Evolutionary conservation across 2,113 vertebrate species (phyloP), one percentile per base, ranked within the genome.

Genomic region (Leucosticte australis): DNA sequence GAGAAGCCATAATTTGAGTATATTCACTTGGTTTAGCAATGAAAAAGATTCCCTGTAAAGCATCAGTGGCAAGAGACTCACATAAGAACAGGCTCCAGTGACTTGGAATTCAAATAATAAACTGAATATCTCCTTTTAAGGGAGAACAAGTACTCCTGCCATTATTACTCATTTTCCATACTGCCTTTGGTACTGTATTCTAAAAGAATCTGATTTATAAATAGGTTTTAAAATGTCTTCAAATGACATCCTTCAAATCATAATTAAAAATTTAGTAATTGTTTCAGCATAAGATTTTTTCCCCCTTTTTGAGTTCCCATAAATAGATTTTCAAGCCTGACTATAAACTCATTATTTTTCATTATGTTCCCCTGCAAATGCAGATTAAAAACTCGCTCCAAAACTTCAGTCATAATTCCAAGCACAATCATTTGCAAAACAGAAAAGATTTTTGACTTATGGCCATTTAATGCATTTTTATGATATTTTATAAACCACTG

Each of bases 91-190:
- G 10, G 47, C 71, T 70, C 70, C 63, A 92, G 30, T 0, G 0
- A 53, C 52, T 39, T 76, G 71, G 62, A 95, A 91, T 84, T 91
- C 68, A 91, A 91, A 79, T 73, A 79, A 88, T 52, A 68, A 78
- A 67, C 24, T 2, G 8, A 13, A 8, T 37, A 39, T 86, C 31
- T 87, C 92, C 87, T 89, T 94, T 87, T 77, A 83, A 87, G 74
- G 91, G 75, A 76, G 56, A 46, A n/a, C 30, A 82, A 81, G 33
- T 35, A 39, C 46, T 59, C 13, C 39, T 42, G 64, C 60, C 49
- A 64, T 52, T 64, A 39, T 49, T 52, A 49, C 23, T 87, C 39
- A 56, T 79, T 94, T 95, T 65, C 83, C 82, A 62, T 18, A n/a
- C 49, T 65, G 82, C 63, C 59, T 79, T 70, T 83, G 55, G 80